These are phyloP conservation scores for Cathartes aura DNA, from an alignment of 2,113 vertebrate genomes.

Conservation along the genomic window DNA sequence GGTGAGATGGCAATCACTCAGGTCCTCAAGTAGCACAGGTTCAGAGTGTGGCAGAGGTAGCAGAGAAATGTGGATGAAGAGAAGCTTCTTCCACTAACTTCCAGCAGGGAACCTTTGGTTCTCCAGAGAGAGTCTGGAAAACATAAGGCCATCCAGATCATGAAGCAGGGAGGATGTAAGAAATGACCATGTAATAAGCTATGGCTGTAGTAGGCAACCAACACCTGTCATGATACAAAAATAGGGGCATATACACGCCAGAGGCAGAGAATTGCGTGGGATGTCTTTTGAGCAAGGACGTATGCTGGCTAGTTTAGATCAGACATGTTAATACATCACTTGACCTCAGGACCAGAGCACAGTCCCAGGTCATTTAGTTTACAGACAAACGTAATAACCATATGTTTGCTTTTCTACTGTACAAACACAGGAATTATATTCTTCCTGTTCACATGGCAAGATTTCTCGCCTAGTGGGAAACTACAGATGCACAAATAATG, in stretches of 20 bases:
- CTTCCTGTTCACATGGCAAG: neutral
- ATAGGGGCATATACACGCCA: too few species aligned
- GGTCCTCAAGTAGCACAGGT: neutral
- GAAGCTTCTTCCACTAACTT: neutral
- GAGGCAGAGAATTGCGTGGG: neutral
- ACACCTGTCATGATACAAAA: neutral
- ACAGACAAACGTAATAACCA: rapidly evolving
- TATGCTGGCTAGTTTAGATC: neutral
- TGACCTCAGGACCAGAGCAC: neutral
- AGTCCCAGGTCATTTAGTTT: neutral
- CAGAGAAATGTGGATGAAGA: neutral
- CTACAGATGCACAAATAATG: neutral
- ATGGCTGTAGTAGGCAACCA: neutral
- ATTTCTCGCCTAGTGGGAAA: neutral
- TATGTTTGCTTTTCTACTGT: neutral
- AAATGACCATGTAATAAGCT: neutral
- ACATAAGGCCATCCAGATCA: neutral
- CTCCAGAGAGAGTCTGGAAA: neutral
- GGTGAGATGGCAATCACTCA: neutral
- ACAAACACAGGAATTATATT: neutral
- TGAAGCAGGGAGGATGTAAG: neutral
- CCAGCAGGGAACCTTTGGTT: neutral
- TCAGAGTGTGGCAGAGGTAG: neutral
- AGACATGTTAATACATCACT: neutral
- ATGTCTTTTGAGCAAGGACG: rapidly evolving